Base-by-base conservation (phyloP, 37 sponge, comb jelly and placozoan species). In the Diacarnus erythraeanus region DNA sequence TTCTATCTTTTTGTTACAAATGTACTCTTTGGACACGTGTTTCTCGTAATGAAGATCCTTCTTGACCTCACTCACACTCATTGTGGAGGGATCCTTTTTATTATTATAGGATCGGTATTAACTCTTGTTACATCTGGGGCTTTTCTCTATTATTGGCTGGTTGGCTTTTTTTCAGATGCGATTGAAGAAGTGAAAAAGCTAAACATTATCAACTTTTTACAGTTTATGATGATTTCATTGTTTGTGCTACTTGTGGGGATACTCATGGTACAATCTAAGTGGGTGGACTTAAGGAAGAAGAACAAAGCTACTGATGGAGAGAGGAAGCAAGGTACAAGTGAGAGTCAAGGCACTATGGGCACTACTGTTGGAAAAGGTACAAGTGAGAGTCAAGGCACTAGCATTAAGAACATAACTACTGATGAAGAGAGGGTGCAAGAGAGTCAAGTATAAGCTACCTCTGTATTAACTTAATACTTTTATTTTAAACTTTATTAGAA, bases 1-100 rank as follows among this genome's bases (percentile, higher is more conserved):
- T 83, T 89, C 75, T 78, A 72, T 59, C 71, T 89, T 5, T 79
- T 78, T 10, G 72, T 75, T 6, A 68, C 73, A 0, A 72, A 42
- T 12, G 47, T 57, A 35, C 42, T 44, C 41, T 83, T 89, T 47
- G 38, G 38, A 12, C 57, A 58, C 34, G 39, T 58, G 38, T 83
- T 89, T 60, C 18, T 37, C 23, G 47, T 80, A 34, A 70, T 74
- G 36, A 89, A 79, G n/a, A 47, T 83, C 27, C 58, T 89, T 61
- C 23, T 75, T 42, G 75, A 79, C 38, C 36, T 89, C 42, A 72
- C 69, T 26, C 75, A 39, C 27, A 56, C 60, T 31, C 58, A 38
- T 12, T 41, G 39, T 26, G 83, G 89, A 84, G 85, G 89, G 0
- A 34, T 72, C 18, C 5, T 60, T 22, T 69, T 82, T 23, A 47